Evolutionary conservation across 2,113 vertebrate genomes (phyloP).

Genomic region (Callocephalon fimbriatum): DNA sequence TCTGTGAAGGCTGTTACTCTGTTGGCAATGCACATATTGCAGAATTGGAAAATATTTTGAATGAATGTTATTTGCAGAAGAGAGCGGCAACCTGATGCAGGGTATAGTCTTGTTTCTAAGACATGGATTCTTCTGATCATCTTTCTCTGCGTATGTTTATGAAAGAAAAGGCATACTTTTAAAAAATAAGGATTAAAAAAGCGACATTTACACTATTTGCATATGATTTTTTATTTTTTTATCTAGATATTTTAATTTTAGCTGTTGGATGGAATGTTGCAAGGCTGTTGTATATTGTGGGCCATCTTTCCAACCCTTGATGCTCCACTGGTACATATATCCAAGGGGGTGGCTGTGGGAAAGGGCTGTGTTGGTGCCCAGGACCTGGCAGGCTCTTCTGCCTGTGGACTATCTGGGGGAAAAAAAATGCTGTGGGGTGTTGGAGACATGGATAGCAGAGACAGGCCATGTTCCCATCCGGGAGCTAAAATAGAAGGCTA

Average conservation of each 20-base stretch:
- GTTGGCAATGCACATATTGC: rapidly evolving
- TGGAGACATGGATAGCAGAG: no score
- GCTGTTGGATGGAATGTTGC: background rate
- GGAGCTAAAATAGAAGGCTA: no score
- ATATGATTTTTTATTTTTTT: background rate
- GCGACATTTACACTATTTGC: background rate
- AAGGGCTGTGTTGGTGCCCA: background rate
- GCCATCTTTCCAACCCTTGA: background rate
- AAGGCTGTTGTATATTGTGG: background rate
- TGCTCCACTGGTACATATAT: rapidly evolving
- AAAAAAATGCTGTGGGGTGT: background rate
- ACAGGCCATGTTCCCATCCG: no score
- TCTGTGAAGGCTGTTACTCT: background rate
- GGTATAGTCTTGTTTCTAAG: background rate
- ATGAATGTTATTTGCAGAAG: background rate
- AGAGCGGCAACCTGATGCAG: rapidly evolving
- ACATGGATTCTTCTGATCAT: background rate
- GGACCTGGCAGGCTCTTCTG: background rate
- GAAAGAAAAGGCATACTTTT: background rate
- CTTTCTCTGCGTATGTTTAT: background rate
- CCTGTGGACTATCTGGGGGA: rapidly evolving
- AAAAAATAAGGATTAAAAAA: conserved; percentile 43
- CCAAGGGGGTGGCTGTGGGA: background rate
- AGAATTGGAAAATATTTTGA: background rate
- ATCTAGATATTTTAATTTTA: background rate